Percentiles rank a stretch among this genome's conserved stretches.
Conservation (phyloP, 2,888 invertebrate species). For the Panopea generosa region DNA sequence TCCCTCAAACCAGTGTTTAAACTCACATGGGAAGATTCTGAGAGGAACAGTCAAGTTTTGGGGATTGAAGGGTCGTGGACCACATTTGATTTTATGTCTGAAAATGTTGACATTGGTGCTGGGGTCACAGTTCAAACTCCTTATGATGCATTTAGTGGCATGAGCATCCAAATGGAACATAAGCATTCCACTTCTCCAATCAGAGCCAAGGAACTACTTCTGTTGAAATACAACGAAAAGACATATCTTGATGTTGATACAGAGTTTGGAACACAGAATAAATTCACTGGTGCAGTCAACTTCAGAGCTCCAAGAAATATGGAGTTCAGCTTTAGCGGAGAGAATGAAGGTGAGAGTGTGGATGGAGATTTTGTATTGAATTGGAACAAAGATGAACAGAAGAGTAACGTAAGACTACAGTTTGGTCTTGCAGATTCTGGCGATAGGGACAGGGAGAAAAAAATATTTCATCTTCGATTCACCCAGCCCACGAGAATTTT, state of each 20-base stretch:
- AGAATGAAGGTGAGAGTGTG: slow-evolving; percentile 59
- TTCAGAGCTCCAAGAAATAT: slow-evolving; percentile 70
- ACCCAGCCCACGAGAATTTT: slow-evolving; percentile 69
- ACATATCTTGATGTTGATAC: slow-evolving; percentile 65
- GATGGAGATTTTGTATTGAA: slow-evolving; percentile 71
- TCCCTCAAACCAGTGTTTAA: slow-evolving; percentile 33
- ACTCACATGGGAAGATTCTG: slow-evolving; percentile 34
- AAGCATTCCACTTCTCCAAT: slow-evolving; percentile 34
- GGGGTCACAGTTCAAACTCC: slow-evolving; percentile 56
- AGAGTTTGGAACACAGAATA: slow-evolving; percentile 45
- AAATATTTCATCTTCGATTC: slow-evolving; percentile 62
- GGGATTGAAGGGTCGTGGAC: slow-evolving; percentile 22
- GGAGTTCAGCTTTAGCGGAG: slow-evolving; percentile 62
- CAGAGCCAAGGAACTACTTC: slow-evolving; percentile 34
- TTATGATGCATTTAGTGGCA: slow-evolving; percentile 47
- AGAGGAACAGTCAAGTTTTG: slow-evolving; percentile 16
- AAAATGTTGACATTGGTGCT: slow-evolving; percentile 13
- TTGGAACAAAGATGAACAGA: slow-evolving; percentile 76
- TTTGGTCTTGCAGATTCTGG: slow-evolving; percentile 63
- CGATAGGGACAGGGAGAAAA: slow-evolving; percentile 57
- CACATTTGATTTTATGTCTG: background rate
- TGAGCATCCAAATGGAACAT: slow-evolving; percentile 35
- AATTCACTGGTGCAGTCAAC: slow-evolving; percentile 51
- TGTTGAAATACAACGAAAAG: slow-evolving; percentile 62
- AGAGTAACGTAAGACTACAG: slow-evolving; percentile 67